These are phyloP conservation scores for Vulpes vulpes DNA, from an alignment of 2,113 vertebrate species.

Conservation along the genomic window DNA sequence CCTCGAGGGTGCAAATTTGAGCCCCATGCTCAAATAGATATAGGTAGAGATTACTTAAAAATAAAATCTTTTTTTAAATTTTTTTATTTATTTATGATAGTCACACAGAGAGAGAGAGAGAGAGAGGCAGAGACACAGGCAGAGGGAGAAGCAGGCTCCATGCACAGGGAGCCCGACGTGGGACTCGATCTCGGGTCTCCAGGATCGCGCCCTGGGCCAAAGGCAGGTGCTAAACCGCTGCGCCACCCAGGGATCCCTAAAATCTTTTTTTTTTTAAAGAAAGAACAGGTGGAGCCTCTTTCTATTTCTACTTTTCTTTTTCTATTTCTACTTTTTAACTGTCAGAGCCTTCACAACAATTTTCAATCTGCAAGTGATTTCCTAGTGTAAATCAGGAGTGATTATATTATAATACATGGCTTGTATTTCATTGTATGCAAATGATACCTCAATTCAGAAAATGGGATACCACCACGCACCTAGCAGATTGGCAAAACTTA, in stretches of 20 bases:
- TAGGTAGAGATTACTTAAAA: not conserved
- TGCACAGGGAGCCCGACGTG: too few species aligned
- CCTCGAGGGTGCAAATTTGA: not conserved
- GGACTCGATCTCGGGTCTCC: too few species aligned
- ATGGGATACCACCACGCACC: not conserved
- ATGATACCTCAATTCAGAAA: not conserved
- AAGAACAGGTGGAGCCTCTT: not conserved
- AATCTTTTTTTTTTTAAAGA: too few species aligned
- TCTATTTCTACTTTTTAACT: constrained; percentile 17
- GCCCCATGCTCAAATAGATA: not conserved
- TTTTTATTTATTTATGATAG: too few species aligned
- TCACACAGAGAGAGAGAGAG: too few species aligned
- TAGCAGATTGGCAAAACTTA: not conserved
- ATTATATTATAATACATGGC: not conserved
- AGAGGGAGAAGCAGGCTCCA: too few species aligned
- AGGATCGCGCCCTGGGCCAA: too few species aligned
- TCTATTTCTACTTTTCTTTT: not conserved
- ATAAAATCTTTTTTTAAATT: not conserved
- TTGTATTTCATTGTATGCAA: constrained; percentile 10
- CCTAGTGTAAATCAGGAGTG: not conserved
- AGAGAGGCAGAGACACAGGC: too few species aligned
- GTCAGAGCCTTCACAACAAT: not conserved
- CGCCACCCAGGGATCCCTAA: too few species aligned
- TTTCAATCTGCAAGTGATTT: constrained; percentile 30
- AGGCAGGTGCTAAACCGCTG: too few species aligned